Base-by-base conservation (phyloP, 2,888 invertebrate species). In the Calameuta pallipes region DNA sequence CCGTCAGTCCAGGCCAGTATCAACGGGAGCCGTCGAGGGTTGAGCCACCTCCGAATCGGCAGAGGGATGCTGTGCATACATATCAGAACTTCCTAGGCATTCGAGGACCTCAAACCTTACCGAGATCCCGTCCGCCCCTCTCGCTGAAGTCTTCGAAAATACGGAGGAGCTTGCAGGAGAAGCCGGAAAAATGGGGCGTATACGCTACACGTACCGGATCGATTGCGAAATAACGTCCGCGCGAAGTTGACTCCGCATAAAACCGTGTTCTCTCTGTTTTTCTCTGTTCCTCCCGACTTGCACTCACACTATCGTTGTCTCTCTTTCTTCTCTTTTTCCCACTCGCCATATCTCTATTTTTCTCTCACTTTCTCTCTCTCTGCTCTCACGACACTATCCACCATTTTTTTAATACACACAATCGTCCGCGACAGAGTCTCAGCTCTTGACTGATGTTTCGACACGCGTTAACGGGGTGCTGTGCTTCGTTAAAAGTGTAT, bases 191-290 rank as follows among this genome's bases (percentile, higher is more conserved):
- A 90, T 90, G 89, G 88, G 87, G 87, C 89, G 89, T 87, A 87
- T 85, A 86, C 82, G 87, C 88, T 84, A 86, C 86, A 85, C 85
- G 83, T 83, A 84, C 84, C 87, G 89, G 88, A 89, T 90, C 90
- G 89, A 90, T 90, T 88, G 90, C 85, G 87, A 87, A 88, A 89
- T 87, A 87, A 88, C 87, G 33, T 82, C 84, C 83, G 85, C 80
- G 81, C 76, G 80, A 83, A 82, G 73, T 36, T 37, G 36, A 23
- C 56, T 41, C 68, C 35, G 75, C 75, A 69, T 37, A 37, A 68
- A n/a, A 34, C 34, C 37, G 34, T 33, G 74, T 34, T 37, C 30
- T 34, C 30, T 36, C 35, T 71, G 34, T 33, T 33, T 71, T 33
- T 33, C 31, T 56, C 56, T 56, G 1, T 56, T 23, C 6, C 23